phyloP scores from a whole-genome alignment of 2,797 vertebrate genomes.

The Sebastes iracundus region DNA sequence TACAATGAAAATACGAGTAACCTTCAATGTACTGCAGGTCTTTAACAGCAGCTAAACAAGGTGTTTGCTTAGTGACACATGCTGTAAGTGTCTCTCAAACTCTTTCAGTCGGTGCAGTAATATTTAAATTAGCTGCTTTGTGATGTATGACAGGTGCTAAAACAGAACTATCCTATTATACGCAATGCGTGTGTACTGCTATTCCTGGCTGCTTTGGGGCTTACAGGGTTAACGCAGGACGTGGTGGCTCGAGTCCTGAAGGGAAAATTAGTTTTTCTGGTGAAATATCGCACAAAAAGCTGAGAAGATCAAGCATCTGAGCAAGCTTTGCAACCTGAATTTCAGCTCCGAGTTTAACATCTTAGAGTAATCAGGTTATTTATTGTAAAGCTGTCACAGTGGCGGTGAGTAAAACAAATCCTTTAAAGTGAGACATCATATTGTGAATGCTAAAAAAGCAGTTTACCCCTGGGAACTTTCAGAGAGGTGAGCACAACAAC shows the following conservation, averaged over 20 bases:
- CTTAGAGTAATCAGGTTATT: constrained; percentile 7
- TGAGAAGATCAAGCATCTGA: constrained; percentile 16
- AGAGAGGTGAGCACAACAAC: constrained; percentile 52
- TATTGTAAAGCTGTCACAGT: constrained; percentile 20
- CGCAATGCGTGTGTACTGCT: constrained; percentile 25
- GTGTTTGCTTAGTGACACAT: constrained; percentile 26
- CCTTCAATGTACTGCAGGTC: background rate
- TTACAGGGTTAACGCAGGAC: constrained; percentile 37
- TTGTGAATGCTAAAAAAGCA: constrained; percentile 42
- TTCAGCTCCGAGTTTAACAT: constrained; percentile 10
- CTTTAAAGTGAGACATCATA: constrained; percentile 27
- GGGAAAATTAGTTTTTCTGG: constrained; percentile 27
- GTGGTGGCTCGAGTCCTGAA: constrained; percentile 4
- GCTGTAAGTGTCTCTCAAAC: constrained; percentile 24
- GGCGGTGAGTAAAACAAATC: constrained; percentile 45
- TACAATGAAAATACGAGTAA: background rate
- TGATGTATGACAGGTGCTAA: constrained; percentile 36
- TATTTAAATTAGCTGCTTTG: constrained; percentile 38
- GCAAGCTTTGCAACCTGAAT: constrained; percentile 16
- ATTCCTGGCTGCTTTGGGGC: constrained; percentile 23
- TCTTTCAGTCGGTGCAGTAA: constrained; percentile 21
- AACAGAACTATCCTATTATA: constrained; percentile 38
- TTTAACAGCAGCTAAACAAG: background rate
- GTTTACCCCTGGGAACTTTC: constrained; percentile 24
- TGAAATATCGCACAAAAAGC: constrained; percentile 22